Evolutionary conservation across 2,797 vertebrate species (phyloP).

Genomic region (Tachyglossus aculeatus): DNA sequence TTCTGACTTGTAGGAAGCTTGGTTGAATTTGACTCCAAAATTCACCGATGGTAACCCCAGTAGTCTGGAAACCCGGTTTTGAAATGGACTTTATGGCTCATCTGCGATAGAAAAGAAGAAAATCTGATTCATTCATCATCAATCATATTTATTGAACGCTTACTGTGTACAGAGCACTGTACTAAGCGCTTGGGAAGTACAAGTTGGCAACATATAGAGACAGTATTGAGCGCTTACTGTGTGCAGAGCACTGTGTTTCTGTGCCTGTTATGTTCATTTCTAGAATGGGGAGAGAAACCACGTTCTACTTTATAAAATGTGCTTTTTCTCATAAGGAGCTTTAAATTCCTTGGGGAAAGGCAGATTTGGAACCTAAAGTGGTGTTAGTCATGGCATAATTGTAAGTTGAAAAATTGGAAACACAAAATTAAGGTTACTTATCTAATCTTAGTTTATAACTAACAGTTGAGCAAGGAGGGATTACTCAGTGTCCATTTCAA

Average conservation of each 20-base stretch:
- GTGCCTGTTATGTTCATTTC: background rate
- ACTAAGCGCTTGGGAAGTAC: too few species aligned
- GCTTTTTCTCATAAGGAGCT: background rate
- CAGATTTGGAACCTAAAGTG: background rate
- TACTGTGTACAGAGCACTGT: too few species aligned
- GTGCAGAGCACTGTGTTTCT: too few species aligned
- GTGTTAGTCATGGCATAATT: background rate
- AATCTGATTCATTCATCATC: background rate
- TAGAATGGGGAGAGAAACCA: too few species aligned
- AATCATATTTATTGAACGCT: too few species aligned
- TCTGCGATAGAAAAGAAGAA: background rate
- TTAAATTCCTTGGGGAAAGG: background rate
- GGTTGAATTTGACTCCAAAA: constrained; percentile 4
- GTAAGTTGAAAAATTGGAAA: background rate
- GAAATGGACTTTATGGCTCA: too few species aligned
- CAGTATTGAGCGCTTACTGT: too few species aligned
- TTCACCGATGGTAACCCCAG: background rate
- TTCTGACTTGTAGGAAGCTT: constrained; percentile 4
- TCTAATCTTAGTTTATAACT: too few species aligned
- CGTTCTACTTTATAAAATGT: too few species aligned
- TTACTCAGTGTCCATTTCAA: too few species aligned
- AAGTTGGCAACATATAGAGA: too few species aligned
- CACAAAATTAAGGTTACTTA: background rate
- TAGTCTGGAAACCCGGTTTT: background rate
- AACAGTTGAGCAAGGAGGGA: too few species aligned